A percentile compares a stretch with the other conserved stretches of the same genome.
These are phyloP conservation scores for Vireo altiloquus DNA, from an alignment of 2,113 vertebrate genomes.

Conservation along the genomic window DNA sequence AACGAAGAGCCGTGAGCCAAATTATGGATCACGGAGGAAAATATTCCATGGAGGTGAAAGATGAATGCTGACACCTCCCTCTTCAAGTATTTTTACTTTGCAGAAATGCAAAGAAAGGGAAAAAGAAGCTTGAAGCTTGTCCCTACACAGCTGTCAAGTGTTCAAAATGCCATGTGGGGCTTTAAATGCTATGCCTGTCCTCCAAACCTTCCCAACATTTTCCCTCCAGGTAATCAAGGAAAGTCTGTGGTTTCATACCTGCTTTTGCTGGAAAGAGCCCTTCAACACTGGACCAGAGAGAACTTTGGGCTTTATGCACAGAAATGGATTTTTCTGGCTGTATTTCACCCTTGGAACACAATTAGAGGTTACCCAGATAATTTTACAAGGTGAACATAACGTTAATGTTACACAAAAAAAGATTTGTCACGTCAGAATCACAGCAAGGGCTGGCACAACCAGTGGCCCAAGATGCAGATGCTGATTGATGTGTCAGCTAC, in stretches of 20 bases:
- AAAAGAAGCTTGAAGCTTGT: not conserved
- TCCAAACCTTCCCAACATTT: not conserved
- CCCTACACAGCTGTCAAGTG: not conserved
- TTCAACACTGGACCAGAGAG: not conserved
- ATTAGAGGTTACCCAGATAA: not conserved
- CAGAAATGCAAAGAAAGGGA: not conserved
- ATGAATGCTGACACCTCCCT: not conserved
- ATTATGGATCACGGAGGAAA: not conserved
- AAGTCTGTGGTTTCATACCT: not conserved
- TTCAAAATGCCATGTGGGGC: not conserved
- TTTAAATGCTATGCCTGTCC: not conserved
- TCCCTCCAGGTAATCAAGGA: not conserved
- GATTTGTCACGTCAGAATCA: not conserved
- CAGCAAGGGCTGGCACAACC: not conserved
- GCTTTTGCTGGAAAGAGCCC: not conserved
- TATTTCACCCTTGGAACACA: not conserved
- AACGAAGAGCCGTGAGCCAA: not conserved
- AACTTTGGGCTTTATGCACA: not conserved
- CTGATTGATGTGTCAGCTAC: not conserved
- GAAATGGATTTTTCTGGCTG: not conserved
- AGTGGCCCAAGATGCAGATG: not conserved
- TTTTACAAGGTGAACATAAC: accelerated
- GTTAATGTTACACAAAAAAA: not conserved
- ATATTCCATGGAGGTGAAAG: not conserved
- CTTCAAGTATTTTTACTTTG: not conserved